Evolutionary conservation across 2,113 vertebrate species (phyloP).

Genomic region (Sapajus apella): DNA sequence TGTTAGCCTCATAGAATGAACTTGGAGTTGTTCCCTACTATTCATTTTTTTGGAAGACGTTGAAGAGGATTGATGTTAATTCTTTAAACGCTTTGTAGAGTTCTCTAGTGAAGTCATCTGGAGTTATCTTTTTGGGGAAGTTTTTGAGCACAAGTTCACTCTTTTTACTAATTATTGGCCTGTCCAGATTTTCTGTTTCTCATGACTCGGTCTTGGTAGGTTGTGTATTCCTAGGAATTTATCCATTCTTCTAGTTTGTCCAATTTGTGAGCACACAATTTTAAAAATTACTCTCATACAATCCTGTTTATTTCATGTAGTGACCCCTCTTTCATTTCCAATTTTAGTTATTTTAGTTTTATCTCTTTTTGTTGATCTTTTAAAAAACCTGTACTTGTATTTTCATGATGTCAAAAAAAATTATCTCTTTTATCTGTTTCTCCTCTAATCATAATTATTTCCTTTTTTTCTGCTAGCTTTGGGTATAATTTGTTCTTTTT

Average conservation of each 20-base stretch:
- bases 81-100: not conserved
- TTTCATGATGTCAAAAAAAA: not conserved
- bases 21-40: not conserved
- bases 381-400: not conserved
- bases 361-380: not conserved
- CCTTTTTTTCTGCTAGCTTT: not conserved
- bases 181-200: not conserved
- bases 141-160: not conserved
- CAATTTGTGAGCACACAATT: not conserved
- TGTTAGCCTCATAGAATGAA: not conserved
- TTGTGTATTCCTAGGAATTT: not conserved
- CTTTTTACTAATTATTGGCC: not conserved
- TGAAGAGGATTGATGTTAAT: not conserved
- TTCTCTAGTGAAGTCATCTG: not conserved
- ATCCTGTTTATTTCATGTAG: not conserved
- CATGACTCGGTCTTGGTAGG: not conserved
- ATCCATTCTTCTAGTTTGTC: not conserved
- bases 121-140: not conserved
- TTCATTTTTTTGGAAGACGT: not conserved
- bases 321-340: not conserved
- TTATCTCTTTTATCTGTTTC: not conserved
- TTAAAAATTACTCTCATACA: not conserved
- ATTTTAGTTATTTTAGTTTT: not conserved
- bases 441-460: not conserved
- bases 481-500: not conserved